Evolutionary conservation across 2,888 invertebrate species (phyloP), one percentile per base, ranked within the genome.

Genomic region (Agrotis ipsilon): DNA sequence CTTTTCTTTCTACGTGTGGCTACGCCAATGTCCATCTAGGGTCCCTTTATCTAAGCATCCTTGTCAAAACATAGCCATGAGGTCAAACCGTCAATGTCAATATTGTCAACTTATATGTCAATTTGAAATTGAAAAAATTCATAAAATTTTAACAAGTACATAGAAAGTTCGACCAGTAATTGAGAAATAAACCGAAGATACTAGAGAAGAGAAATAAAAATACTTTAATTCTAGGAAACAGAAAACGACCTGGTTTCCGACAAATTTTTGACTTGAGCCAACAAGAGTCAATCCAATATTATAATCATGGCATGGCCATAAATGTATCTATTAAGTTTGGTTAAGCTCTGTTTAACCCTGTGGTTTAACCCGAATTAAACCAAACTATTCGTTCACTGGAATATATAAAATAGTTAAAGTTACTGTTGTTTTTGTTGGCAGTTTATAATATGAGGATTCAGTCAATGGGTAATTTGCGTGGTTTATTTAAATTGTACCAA

Each of bases 401-500:
- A 14, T 19, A n/a, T 5, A 0, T 46, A 14, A 7, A 51, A 19
- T 43, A 18, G 21, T 18, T 43, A 2, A 14, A 1, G 21, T 32
- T 39, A 7, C 21, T 51, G 27, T 51, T 14, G 48, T 55, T 68
- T 19, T 43, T 58, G 19, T 54, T 66, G 5, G 13, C n/a, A 7
- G 14, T 55, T 76, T 48, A 48, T 48, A 46, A 13, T 48, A 48
- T 57, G 19, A 63, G n/a, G 39, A 49, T 49, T 68, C 27, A 60
- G 46, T 62, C 61, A 54, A 90, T 80, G 46, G 92, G 89, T 90
- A 91, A 79, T 70, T 78, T 78, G 58, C 89, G 90, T 68, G 88
- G 89, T 59, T 46, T 96, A 68, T 88, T 96, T n/a, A 94, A 91
- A 87, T 75, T 94, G 39, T 97, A 97, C 85, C 93, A 96, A 90